Percentiles rank a stretch among this genome's conserved stretches.
These are phyloP conservation scores for Ploceus nigricollis DNA, from an alignment of 2,113 vertebrate species.

Conservation along the genomic window DNA sequence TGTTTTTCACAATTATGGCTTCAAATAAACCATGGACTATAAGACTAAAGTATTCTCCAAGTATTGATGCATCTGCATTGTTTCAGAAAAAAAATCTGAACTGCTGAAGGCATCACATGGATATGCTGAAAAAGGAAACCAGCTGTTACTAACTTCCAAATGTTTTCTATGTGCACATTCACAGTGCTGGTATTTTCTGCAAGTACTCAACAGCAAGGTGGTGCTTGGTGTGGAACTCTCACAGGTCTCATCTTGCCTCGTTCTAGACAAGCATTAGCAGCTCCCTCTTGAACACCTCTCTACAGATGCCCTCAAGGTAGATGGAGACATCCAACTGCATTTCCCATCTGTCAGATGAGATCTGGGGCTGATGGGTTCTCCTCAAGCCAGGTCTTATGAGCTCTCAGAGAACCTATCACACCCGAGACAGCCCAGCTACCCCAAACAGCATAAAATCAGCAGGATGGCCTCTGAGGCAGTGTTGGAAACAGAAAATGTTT, in stretches of 20 bases:
- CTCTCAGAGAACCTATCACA: too few relatives aligned
- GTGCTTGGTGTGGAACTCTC: neutral
- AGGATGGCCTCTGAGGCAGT: too few relatives aligned
- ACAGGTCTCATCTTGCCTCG: neutral
- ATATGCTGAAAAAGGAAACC: neutral
- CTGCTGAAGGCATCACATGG: neutral
- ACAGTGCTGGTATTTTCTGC: neutral
- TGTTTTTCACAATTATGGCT: neutral
- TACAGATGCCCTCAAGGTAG: neutral
- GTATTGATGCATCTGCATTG: neutral
- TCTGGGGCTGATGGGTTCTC: too few relatives aligned
- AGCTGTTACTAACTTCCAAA: neutral
- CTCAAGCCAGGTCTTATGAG: too few relatives aligned
- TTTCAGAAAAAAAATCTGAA: neutral
- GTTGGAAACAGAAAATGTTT: too few relatives aligned
- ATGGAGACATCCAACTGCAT: neutral
- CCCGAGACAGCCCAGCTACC: too few relatives aligned
- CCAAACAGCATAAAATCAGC: too few relatives aligned
- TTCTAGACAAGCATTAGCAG: neutral
- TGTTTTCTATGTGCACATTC: neutral
- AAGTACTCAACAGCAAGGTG: neutral
- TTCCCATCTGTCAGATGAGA: neutral
- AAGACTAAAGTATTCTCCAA: neutral
- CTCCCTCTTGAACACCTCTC: neutral
- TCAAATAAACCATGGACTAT: neutral